phyloP scores from a whole-genome alignment of 2,888 invertebrate genomes.

The Trissolcus japonicus region DNA sequence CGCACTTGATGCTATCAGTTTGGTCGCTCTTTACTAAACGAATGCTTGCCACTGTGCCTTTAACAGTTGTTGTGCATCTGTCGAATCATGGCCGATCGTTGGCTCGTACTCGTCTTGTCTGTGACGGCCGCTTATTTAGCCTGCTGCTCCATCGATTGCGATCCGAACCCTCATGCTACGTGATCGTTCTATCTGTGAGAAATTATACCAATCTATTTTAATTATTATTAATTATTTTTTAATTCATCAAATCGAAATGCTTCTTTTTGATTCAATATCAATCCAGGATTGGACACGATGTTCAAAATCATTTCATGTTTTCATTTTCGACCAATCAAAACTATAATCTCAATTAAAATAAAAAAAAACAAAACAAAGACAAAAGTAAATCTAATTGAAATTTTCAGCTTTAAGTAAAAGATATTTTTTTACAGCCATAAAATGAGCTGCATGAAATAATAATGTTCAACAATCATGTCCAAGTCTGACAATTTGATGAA shows the following conservation, averaged over 20 bases:
- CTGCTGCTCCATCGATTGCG: slow-evolving; percentile 38
- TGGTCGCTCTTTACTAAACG: slow-evolving; percentile 38
- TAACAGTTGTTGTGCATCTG: slow-evolving; percentile 52
- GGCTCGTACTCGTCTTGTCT: slow-evolving; percentile 54
- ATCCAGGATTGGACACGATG: too few relatives aligned
- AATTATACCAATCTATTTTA: slow-evolving; percentile 15
- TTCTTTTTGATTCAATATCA: slow-evolving; percentile 8
- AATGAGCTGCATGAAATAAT: too few relatives aligned
- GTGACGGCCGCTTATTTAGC: slow-evolving; percentile 51
- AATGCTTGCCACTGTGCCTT: slow-evolving; percentile 54
- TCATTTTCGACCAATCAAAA: too few relatives aligned
- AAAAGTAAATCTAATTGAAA: too few relatives aligned
- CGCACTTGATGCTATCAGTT: slow-evolving; percentile 39
- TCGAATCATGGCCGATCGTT: slow-evolving; percentile 47
- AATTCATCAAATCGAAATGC: not conserved
- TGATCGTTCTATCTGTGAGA: slow-evolving; percentile 51
- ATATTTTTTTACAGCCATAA: too few relatives aligned
- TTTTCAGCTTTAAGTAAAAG: too few relatives aligned
- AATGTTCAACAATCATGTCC: too few relatives aligned
- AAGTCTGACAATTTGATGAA: too few relatives aligned
- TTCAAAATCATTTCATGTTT: too few relatives aligned
- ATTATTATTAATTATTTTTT: slow-evolving; percentile 18
- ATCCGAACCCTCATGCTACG: slow-evolving; percentile 52
- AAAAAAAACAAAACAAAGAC: slow-evolving; percentile 26
- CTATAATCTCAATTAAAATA: too few relatives aligned